These are phyloP conservation scores for Lymantria monacha DNA, from an alignment of 2,888 invertebrate species.

Conservation along the genomic window DNA sequence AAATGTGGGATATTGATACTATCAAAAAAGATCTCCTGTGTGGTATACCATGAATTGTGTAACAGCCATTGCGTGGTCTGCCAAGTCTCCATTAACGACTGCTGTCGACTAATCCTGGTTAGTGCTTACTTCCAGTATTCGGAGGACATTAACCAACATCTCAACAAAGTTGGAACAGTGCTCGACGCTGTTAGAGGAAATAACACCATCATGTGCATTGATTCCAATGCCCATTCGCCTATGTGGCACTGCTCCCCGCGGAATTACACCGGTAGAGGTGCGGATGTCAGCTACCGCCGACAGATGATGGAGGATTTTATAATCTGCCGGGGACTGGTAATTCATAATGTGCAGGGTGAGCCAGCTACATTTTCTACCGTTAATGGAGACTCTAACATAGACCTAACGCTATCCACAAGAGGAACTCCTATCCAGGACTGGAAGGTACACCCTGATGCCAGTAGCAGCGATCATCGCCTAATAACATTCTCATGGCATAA, in stretches of 20 bases:
- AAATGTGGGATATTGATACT: slow-evolving; percentile 21
- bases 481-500: slow-evolving; percentile 8
- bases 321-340: background rate
- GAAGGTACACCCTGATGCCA: slow-evolving; percentile 17
- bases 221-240: background rate
- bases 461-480: slow-evolving; percentile 26
- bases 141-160: background rate
- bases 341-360: background rate
- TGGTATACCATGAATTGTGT: slow-evolving; percentile 15
- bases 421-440: slow-evolving; percentile 14
- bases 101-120: too few species aligned
- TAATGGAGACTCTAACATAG: slow-evolving; percentile 27
- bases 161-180: background rate
- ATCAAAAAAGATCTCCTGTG: background rate
- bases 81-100: background rate
- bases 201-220: background rate
- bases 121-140: background rate
- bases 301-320: background rate
- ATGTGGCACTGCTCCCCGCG: background rate
- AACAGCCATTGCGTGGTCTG: slow-evolving; percentile 18
- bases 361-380: slow-evolving; percentile 14
- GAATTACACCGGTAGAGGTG: background rate
- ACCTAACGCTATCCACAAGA: slow-evolving; percentile 21
- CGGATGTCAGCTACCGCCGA: background rate
- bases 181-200: background rate